Evolutionary conservation across 2,797 vertebrate genomes (phyloP).

Genomic region (Steatocranus sp.): DNA sequence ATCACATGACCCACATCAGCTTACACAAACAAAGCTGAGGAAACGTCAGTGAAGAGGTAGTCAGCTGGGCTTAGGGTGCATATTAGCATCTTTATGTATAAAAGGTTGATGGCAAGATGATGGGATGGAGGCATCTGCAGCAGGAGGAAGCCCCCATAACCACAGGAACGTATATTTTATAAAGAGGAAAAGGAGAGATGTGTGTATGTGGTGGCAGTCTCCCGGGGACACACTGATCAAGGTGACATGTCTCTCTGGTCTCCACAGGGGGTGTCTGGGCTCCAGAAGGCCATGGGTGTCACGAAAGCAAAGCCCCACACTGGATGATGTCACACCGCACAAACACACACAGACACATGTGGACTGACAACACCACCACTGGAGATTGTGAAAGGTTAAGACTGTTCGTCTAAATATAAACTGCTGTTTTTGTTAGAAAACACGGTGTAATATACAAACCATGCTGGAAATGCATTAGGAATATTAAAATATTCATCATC

Average conservation of each 20-base stretch:
- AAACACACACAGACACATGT: constrained; percentile 4
- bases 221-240: constrained; percentile 44
- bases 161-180: not conserved
- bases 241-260: constrained; percentile 58
- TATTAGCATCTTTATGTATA: not conserved
- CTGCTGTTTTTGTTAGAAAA: not conserved
- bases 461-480: not conserved
- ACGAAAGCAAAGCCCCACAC: constrained; percentile 19
- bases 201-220: constrained; percentile 11
- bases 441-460: not conserved
- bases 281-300: constrained; percentile 64
- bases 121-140: not conserved
- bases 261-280: constrained; percentile 61
- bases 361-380: not conserved
- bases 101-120: not conserved
- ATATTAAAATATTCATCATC: not conserved
- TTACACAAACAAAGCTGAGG: not conserved
- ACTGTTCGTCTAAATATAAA: not conserved
- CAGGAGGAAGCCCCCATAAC: not conserved
- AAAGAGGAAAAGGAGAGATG: not conserved
- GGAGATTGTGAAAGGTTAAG: constrained; percentile 15
- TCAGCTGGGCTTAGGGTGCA: not conserved
- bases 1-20: not conserved
- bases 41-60: not conserved
- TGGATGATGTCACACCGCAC: constrained; percentile 36